A percentile compares a stretch with the other conserved stretches of the same genome.
Conservation (phyloP, 1,140 invertebrate genomes). For the Adoxophyes honmai region DNA sequence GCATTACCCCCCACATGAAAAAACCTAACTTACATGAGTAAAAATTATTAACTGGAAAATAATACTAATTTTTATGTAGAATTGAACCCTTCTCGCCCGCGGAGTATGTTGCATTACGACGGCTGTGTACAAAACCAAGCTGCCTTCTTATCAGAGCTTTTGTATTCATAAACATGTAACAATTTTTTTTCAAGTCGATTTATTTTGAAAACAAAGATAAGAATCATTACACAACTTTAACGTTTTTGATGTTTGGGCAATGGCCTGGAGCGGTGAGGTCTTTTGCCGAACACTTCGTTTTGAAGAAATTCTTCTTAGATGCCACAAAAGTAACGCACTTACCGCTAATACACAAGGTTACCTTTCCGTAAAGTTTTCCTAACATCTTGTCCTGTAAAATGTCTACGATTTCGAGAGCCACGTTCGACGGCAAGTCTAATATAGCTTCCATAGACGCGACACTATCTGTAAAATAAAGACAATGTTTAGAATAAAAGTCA, state of each 20-base stretch:
- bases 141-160: background rate
- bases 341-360: conserved; percentile 52
- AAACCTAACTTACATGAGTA: no score
- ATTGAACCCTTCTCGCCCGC: no score
- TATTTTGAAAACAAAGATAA: conserved; percentile 25
- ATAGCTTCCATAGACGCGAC: conserved; percentile 50
- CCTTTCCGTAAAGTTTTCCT: conserved; percentile 59
- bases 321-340: conserved; percentile 57
- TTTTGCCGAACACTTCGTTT: conserved; percentile 55
- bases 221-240: conserved; percentile 35
- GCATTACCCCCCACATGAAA: no score
- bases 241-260: conserved; percentile 47
- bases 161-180: conserved; percentile 12
- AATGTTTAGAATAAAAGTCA: background rate
- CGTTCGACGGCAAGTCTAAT: conserved; percentile 58
- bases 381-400: conserved; percentile 59
- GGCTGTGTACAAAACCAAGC: no score
- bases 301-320: conserved; percentile 52
- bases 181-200: conserved; percentile 1
- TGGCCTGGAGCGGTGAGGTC: conserved; percentile 45
- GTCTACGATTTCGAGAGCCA: conserved; percentile 57
- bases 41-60: no score
- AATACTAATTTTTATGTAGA: no score
- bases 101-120: no score
- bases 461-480: conserved; percentile 46